Conservation (phyloP, 2,797 vertebrate species). For the Amphiprion clarkii region DNA sequence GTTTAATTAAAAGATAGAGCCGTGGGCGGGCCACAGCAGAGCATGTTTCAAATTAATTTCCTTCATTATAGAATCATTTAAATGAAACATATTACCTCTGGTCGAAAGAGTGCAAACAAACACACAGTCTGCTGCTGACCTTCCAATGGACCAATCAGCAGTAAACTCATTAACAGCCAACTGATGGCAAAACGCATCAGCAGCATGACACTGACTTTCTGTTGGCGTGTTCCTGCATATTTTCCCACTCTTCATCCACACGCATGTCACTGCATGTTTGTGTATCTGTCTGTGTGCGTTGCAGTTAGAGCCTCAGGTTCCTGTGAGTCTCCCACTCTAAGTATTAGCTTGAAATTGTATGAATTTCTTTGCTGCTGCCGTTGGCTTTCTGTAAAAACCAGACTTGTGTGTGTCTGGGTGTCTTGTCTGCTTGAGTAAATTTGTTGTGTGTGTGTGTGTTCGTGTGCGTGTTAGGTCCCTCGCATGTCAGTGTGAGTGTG, state of each 20-base stretch:
- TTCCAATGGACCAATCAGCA: constrained; percentile 32
- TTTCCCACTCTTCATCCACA: background rate
- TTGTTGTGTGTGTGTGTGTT: constrained; percentile 9
- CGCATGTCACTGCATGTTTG: background rate
- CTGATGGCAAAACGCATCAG: constrained; percentile 15
- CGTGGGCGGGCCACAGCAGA: background rate
- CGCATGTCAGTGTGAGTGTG: constrained; percentile 12
- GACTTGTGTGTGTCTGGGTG: constrained; percentile 8
- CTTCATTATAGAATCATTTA: background rate
- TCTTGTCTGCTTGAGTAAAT: constrained; percentile 42
- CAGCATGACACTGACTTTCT: background rate
- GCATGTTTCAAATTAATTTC: constrained; percentile 1
- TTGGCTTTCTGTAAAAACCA: constrained; percentile 6
- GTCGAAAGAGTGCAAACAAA: background rate
- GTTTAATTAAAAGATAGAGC: too few relatives aligned
- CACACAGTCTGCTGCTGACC: constrained; percentile 10
- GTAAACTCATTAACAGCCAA: constrained; percentile 10
- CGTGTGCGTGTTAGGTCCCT: background rate
- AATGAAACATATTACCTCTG: background rate
- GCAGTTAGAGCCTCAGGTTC: background rate
- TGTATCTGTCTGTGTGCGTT: background rate
- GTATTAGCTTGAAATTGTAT: constrained; percentile 13
- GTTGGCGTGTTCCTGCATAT: background rate
- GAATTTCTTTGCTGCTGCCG: background rate
- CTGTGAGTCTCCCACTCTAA: background rate